Evolutionary conservation across 2,113 vertebrate species (phyloP), one percentile per base, ranked within the genome.

Genomic region (Campylorhamphus procurvoides): DNA sequence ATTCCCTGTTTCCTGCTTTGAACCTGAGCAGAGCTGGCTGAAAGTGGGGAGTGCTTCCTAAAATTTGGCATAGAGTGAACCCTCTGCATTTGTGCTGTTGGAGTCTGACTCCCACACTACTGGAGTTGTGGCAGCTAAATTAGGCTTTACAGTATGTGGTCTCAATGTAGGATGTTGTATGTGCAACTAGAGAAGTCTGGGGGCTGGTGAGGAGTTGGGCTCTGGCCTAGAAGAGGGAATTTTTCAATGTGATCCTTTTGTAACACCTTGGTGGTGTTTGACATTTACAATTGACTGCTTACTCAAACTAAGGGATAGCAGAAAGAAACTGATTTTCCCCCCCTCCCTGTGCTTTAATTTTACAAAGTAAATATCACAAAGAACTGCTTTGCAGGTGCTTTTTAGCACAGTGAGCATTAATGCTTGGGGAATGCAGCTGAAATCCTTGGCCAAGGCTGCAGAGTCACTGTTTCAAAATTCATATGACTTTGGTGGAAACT

Each of bases 401-500:
- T 97, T 94, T 77, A 94, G 87, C 80, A 88, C 56, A 58, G 83
- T 25, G 92, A 96, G 90, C 90, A 62, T 37, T 37, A 84, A 94
- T 0, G 55, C 82, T 85, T 42, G 46, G 74, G 81, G 81, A 94
- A 89, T 87, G 88, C 94, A 92, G 94, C 44, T 88, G 73, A 81
- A 90, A 84, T 78, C 64, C 69, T 93, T 50, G 86, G 88, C 92
- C 69, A 78, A 93, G 88, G 92, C 91, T 96, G 92, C 93, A 96
- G 93, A 74, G 94, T 95, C 90, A 96, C 89, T n/a, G 63, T 93
- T 96, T 96, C 56, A 89, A 90, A 94, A 92, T 84, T 95, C 93
- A 25, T 75, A 50, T 96, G 96, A 95, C 96, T 94, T 95, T 46
- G 66, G 79, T 90, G 83, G 87, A 62, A 78, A 76, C 59, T 93